phyloP scores from a whole-genome alignment of 2,797 vertebrate species.

The Lithobates pipiens region DNA sequence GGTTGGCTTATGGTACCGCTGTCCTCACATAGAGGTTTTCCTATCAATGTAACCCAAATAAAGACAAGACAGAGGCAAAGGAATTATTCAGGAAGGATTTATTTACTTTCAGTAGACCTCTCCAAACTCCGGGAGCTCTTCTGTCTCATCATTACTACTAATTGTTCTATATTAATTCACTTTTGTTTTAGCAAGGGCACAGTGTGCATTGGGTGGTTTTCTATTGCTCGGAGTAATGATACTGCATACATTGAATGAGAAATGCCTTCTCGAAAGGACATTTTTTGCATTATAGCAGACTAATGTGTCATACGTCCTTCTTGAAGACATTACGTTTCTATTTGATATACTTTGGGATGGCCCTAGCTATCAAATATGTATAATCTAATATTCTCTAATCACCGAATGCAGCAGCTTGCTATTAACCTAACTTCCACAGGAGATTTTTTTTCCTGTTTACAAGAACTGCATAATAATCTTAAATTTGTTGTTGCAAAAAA shows the following conservation, averaged over 20 bases:
- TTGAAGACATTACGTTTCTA: slow-evolving; percentile 27
- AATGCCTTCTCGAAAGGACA: slow-evolving; percentile 43
- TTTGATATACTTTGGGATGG: slow-evolving; percentile 36
- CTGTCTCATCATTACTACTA: slow-evolving; percentile 24
- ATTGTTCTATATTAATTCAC: slow-evolving; percentile 34
- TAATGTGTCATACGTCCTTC: slow-evolving; percentile 46
- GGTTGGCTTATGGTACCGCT: too few species aligned
- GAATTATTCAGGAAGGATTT: too few species aligned
- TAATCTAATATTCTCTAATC: slow-evolving; percentile 11
- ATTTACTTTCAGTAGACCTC: too few species aligned
- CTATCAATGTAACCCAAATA: too few species aligned
- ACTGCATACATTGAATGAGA: slow-evolving; percentile 20
- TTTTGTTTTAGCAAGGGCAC: slow-evolving; percentile 38
- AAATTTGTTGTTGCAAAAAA: not conserved
- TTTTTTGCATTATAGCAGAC: slow-evolving; percentile 26
- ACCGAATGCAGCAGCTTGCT: not conserved
- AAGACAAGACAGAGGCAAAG: too few species aligned
- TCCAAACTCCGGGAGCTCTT: too few species aligned
- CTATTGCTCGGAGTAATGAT: slow-evolving; percentile 29
- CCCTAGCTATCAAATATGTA: slow-evolving; percentile 25
- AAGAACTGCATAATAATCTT: not conserved
- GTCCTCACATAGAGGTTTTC: too few species aligned
- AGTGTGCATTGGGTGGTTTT: slow-evolving; percentile 36
- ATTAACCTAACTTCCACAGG: not conserved
- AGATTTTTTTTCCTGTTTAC: not conserved